These are phyloP conservation scores for Sinocyclocheilus maitianheensis DNA, from an alignment of 2,113 vertebrate genomes.

Conservation along the genomic window DNA sequence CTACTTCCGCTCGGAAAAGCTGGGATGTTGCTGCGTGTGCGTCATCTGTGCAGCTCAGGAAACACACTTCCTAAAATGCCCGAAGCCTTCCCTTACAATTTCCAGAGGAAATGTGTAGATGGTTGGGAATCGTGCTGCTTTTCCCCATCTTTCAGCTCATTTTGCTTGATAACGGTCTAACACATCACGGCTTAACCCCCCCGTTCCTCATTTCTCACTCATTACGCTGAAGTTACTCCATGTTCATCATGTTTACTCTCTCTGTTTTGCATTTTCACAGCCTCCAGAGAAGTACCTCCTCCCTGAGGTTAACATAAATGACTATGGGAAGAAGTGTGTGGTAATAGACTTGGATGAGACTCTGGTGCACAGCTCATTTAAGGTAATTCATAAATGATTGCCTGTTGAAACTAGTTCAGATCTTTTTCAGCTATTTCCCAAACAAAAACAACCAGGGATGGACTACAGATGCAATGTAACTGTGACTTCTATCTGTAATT, in stretches of 20 bases:
- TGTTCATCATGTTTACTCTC: background rate
- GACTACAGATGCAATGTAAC: background rate
- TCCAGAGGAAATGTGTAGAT: slow-evolving; percentile 26
- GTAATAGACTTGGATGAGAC: slow-evolving; percentile 99
- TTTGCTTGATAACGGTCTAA: background rate
- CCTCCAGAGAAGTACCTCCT: slow-evolving; percentile 97
- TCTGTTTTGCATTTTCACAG: slow-evolving; percentile 68
- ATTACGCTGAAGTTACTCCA: slow-evolving; percentile 40
- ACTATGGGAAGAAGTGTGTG: slow-evolving; percentile 97
- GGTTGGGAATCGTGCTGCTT: background rate
- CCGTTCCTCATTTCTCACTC: slow-evolving; percentile 59
- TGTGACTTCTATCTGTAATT: background rate
- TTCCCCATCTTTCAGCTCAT: background rate
- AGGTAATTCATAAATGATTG: slow-evolving; percentile 78
- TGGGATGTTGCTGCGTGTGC: slow-evolving; percentile 32
- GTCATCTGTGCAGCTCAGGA: slow-evolving; percentile 29
- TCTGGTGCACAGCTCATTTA: slow-evolving; percentile 98
- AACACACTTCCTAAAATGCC: slow-evolving; percentile 26
- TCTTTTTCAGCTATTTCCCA: background rate
- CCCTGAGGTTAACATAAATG: slow-evolving; percentile 91
- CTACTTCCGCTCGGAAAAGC: background rate
- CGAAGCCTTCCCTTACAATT: background rate
- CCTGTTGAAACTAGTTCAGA: no score
- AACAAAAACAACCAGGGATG: background rate
- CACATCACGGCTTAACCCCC: background rate